Base-by-base conservation (phyloP, 2,797 vertebrate genomes). In the Rhinatrema bivittatum region DNA sequence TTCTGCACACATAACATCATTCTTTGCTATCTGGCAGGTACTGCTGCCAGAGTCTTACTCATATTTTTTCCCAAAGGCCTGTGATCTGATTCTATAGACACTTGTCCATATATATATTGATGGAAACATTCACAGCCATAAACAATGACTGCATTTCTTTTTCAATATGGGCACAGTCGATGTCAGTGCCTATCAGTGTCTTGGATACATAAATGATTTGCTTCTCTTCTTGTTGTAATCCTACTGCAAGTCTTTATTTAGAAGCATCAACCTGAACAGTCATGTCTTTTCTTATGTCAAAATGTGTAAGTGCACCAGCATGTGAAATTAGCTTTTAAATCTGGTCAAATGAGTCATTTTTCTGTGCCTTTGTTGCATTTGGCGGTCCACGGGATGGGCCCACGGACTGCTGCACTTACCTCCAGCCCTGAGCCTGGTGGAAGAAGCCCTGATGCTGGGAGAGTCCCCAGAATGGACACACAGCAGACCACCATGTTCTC, bases 21-120 rank as follows among this genome's bases (percentile, higher is more conserved):
- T 30, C 27, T 17, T 36, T 44, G 42, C 25, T 27, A n/a, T n/a
- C n/a, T n/a, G n/a, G n/a, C n/a, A n/a, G n/a, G n/a, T 30, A 25
- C 18, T n/a, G 15, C 20, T 18, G 24, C 27, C 13, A 18, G 8
- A 29, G 17, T 13, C 23, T 23, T 14, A n/a, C 32, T 31, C 20
- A 24, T 22, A 16, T 31, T 24, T 28, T 25, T 25, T 15, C 42
- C 37, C 20, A n/a, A 20, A 26, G 39, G 24, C 23, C 50, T 33
- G 31, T 36, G 22, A 22, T 36, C 20, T 29, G 19, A 39, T 30
- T 24, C 15, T 36, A 28, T 18, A 38, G 22, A 18, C 32, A 36
- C 48, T 31, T 25, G 19, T 31, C 11, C 16, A 15, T 20, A 6
- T n/a, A n/a, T 34, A 31, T n/a, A 25, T 16, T 45, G 42, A 26